Percentiles rank a stretch among this genome's conserved stretches.
These are phyloP conservation scores for Sipha flava DNA, from an alignment of 1,140 invertebrate genomes.

Conservation along the genomic window DNA sequence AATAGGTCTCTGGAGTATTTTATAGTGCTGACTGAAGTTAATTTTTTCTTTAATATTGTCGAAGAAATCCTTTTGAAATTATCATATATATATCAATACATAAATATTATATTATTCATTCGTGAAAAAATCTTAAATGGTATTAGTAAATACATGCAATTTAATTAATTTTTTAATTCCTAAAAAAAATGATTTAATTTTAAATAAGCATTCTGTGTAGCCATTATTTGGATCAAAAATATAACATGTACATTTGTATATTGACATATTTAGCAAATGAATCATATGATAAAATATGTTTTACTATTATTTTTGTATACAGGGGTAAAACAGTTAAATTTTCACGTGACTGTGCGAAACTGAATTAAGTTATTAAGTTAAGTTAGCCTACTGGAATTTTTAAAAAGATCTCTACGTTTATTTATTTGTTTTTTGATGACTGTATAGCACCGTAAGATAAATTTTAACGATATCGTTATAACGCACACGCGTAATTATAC, in stretches of 20 bases:
- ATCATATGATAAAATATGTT: too few species aligned
- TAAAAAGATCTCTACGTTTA: too few species aligned
- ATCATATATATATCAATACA: neutral
- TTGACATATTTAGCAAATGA: too few species aligned
- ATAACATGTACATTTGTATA: too few species aligned
- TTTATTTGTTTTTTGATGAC: neutral
- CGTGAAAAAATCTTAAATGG: neutral
- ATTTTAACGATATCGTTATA: neutral
- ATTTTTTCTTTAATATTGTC: neutral
- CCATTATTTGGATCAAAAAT: too few species aligned
- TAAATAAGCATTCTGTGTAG: too few species aligned
- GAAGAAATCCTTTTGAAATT: neutral
- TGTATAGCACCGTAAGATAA: too few species aligned
- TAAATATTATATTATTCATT: neutral
- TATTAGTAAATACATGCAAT: too few species aligned
- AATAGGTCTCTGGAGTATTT: neutral
- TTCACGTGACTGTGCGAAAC: neutral
- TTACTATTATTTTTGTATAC: too few species aligned
- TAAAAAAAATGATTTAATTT: too few species aligned
- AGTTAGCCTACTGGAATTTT: neutral
- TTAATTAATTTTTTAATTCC: too few species aligned
- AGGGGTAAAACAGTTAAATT: neutral
- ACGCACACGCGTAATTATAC: neutral
- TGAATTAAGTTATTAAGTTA: neutral
- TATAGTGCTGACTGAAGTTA: neutral